Base-by-base conservation (phyloP, 2,888 invertebrate species). In the Pseudococcus jackbeardsleyi region DNA sequence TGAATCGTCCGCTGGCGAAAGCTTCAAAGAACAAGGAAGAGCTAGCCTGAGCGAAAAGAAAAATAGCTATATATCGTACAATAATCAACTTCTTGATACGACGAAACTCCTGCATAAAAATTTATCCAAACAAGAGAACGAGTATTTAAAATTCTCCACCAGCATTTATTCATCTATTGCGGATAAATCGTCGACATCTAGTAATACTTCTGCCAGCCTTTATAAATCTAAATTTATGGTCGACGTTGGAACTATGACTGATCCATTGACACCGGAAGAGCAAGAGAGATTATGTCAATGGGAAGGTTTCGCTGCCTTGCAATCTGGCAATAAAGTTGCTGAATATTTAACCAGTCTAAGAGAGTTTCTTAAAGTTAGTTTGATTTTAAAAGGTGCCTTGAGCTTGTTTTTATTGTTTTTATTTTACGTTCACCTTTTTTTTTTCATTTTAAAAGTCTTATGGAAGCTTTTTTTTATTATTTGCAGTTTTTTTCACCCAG, bases 161-260 rank as follows among this genome's bases (percentile, higher is more conserved):
- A 85, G 42, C 19, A 59, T 85, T 64, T 85, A 64, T 64, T 64
- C 85, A 5, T 46, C 68, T 6, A 82, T 82, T 12, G 79, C 79
- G n/a, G 68, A 86, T 17, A 72, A 72, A 26, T 86, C 86, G 2
- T 19, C 33, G 19, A 59, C 42, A n/a, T 42, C 42, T 5, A 42
- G 15, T 39, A 72, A 39, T 42, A 72, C 26, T 39, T 46, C 86
- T 19, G 85, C 59, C 33, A 72, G 22, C 48, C 19, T 33, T 8
- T 82, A 46, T 82, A 86, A 86, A 33, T 72, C 72, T 0, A 86
- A 86, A 77, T 86, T 86, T 48, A 86, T 86, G 90, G 89, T 90
- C 33, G 90, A 90, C 89, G 90, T 90, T 26, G 90, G 90, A 33
- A 90, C 90, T 11, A 90, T 90, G 90, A 90, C 90, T n/a, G 90